Evolutionary conservation across 2,113 vertebrate genomes (phyloP), one percentile per base, ranked within the genome.

Genomic region (Calonectris borealis): DNA sequence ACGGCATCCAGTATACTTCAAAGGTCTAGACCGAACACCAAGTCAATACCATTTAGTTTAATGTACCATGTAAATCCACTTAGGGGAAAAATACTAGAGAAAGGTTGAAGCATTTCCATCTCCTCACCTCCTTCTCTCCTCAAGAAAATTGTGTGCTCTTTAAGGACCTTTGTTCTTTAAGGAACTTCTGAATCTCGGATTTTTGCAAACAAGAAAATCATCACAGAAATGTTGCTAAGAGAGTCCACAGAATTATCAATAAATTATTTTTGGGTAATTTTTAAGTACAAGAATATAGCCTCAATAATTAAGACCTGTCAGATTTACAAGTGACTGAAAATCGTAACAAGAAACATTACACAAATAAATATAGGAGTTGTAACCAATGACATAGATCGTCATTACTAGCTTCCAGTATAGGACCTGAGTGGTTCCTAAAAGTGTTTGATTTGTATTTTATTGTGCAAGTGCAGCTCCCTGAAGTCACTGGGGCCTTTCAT

Each of bases 1-100:
- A 64, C 7, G 3, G 22, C 25, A 86, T 71, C 54, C 71, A 83
- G 58, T 66, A 48, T 44, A 78, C 8, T 42, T 83, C 71, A 88
- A 52, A 86, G 51, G 79, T 73, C 76, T 58, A 68, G 71, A 51
- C 29, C 1, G 2, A 88, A 40, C 44, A 58, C 36, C 34, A 88
- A 96, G 55, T 86, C 83, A 88, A 84, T 86, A 75, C 22, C 22
- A 49, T 92, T 90, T 93, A 88, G 42, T 90, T 88, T 81, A 90
- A 72, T 78, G 85, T 48, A 75, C 71, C 71, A 78, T 86, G 72
- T n/a, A 92, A 96, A 93, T 78, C 60, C 36, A 70, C 71, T 91
- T 91, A 91, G 44, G 51, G 29, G 40, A 85, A 96, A 93, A 93
- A 82, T 82, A 60, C 75, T 79, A 86, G 46, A 70, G 61, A 70